phyloP scores from a whole-genome alignment of 2,113 vertebrate species.

The Petrocephalus microphthalmus region DNA sequence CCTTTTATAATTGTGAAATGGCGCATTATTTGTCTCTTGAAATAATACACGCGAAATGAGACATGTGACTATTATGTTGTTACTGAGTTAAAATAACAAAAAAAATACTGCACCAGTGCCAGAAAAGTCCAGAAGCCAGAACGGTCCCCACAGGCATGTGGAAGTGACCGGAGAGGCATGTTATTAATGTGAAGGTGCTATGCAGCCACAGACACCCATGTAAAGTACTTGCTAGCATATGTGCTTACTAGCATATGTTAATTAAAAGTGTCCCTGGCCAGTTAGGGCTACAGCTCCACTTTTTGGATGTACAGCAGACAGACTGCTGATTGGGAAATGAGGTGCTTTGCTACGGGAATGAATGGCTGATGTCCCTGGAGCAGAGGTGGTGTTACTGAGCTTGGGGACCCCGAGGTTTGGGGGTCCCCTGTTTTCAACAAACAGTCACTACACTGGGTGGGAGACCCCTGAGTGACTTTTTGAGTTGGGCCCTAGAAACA shows the following conservation, averaged over 20 bases:
- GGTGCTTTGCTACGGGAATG: not conserved
- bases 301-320: not conserved
- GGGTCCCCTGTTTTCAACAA: not conserved
- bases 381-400: not conserved
- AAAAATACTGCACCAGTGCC: not conserved
- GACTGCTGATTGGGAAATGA: not conserved
- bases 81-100: not conserved
- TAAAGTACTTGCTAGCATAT: no score
- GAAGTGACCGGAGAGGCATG: not conserved
- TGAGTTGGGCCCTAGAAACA: not conserved
- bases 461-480: not conserved
- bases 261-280: not conserved
- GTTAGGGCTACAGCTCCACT: not conserved
- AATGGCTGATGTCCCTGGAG: not conserved
- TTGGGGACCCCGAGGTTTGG: not conserved
- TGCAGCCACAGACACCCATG: no score
- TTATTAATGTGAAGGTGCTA: not conserved
- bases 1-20: not conserved
- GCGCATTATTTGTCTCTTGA: not conserved
- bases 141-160: not conserved
- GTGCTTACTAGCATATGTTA: no score
- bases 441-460: not conserved
- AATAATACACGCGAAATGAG: no score
- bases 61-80: not conserved
- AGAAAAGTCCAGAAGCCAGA: no score